A percentile compares a stretch with the other conserved stretches of the same genome.
Evolutionary conservation across 2,888 invertebrate species (phyloP).

Genomic region (Apotomis turbidana): DNA sequence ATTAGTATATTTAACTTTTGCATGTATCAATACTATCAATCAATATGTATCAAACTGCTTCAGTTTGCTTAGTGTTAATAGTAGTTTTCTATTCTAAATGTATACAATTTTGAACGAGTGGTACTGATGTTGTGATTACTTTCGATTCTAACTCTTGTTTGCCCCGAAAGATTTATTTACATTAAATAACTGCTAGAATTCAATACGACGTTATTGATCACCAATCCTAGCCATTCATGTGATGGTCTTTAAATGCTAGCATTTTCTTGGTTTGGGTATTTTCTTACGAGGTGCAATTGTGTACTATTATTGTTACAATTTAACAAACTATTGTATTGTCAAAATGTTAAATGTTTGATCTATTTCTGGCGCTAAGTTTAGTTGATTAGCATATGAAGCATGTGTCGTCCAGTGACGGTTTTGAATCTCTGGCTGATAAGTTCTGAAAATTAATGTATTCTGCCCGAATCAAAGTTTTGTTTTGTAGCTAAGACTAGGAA

Average conservation of each 20-base stretch:
- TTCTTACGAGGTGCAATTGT: conserved; percentile 18
- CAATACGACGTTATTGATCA: conserved; percentile 6
- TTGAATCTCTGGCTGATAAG: not conserved
- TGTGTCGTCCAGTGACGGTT: not conserved
- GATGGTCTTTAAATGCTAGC: conserved; percentile 1
- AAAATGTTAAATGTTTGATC: not conserved
- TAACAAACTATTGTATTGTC: conserved; percentile 1
- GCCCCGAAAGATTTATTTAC: not conserved
- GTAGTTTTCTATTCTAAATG: conserved; percentile 20
- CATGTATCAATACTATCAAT: conserved; percentile 14
- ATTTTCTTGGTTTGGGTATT: not conserved
- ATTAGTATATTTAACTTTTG: conserved; percentile 24
- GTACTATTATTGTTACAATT: conserved; percentile 5
- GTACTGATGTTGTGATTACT: not conserved
- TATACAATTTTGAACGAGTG: conserved; percentile 4
- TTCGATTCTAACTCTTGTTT: not conserved
- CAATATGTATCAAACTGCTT: conserved; percentile 23
- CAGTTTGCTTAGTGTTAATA: conserved; percentile 24
- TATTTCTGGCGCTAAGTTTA: conserved; percentile 18
- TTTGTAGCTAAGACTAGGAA: not conserved
- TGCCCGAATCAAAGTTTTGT: not conserved
- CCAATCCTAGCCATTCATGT: not conserved
- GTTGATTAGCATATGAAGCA: conserved; percentile 10
- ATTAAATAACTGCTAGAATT: conserved; percentile 4
- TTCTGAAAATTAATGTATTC: not conserved